These are phyloP conservation scores for Rutilus rutilus DNA, from an alignment of 2,113 vertebrate genomes.

Conservation along the genomic window DNA sequence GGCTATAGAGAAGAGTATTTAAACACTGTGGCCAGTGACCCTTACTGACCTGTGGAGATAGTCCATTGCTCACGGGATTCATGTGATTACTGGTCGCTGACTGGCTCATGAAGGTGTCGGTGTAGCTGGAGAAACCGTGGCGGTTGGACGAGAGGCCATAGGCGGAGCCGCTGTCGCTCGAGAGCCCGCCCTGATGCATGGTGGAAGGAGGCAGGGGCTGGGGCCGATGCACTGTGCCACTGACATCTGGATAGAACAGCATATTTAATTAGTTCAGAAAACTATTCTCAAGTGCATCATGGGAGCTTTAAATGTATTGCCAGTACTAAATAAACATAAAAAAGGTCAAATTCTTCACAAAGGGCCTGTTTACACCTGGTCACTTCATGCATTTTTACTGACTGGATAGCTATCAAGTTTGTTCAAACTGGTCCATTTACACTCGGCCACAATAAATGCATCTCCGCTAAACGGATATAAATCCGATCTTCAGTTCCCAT, in stretches of 20 bases:
- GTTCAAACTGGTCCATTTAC: too few relatives aligned
- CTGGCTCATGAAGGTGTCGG: slow-evolving; percentile 92
- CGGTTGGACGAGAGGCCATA: slow-evolving; percentile 85
- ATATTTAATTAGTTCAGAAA: slow-evolving; percentile 17
- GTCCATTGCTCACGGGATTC: slow-evolving; percentile 92
- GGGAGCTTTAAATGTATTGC: not conserved
- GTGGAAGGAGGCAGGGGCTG: slow-evolving; percentile 93
- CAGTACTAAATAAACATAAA: not conserved
- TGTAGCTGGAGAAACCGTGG: slow-evolving; percentile 94
- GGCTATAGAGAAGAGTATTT: slow-evolving; percentile 53
- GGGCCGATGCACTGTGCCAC: slow-evolving; percentile 90
- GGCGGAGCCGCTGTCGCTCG: slow-evolving; percentile 81
- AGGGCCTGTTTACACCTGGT: too few relatives aligned
- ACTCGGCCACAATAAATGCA: too few relatives aligned
- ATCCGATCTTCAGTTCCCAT: too few relatives aligned
- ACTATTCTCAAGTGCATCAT: not conserved
- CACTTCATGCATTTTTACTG: too few relatives aligned
- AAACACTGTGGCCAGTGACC: slow-evolving; percentile 55
- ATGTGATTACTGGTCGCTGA: slow-evolving; percentile 88
- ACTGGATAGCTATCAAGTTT: too few relatives aligned
- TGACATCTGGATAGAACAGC: slow-evolving; percentile 75
- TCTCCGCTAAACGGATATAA: too few relatives aligned
- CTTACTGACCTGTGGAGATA: slow-evolving; percentile 89
- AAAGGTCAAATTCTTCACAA: not conserved
- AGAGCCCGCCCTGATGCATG: slow-evolving; percentile 91